Percentiles rank a stretch among this genome's conserved stretches.
Conservation (phyloP, 1,140 invertebrate genomes). For the Lasioglossum baleicum region DNA sequence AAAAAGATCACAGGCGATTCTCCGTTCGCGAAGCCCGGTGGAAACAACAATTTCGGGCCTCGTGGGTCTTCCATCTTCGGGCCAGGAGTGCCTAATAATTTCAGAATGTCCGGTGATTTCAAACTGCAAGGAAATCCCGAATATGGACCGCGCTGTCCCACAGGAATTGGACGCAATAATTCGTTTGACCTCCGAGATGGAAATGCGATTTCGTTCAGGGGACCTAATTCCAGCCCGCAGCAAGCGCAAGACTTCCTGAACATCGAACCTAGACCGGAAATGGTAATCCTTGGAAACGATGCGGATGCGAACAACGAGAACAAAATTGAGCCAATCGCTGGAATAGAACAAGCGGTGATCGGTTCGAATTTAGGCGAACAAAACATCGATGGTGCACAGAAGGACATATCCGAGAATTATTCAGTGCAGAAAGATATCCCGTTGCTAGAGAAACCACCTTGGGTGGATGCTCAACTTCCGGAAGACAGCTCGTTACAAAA, state of each 20-base stretch:
- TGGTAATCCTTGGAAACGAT: background rate
- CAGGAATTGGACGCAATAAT: slow-evolving; percentile 49
- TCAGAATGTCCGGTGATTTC: slow-evolving; percentile 50
- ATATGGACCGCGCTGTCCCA: slow-evolving; percentile 25
- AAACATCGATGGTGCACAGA: slow-evolving; percentile 18
- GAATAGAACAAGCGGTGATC: slow-evolving; percentile 36
- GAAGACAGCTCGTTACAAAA: slow-evolving; percentile 45
- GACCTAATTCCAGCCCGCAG: slow-evolving; percentile 20
- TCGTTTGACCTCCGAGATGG: slow-evolving; percentile 16
- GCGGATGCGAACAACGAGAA: background rate
- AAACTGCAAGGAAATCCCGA: slow-evolving; percentile 36
- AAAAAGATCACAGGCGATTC: slow-evolving; percentile 74
- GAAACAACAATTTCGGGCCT: slow-evolving; percentile 21
- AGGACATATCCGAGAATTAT: slow-evolving; percentile 17
- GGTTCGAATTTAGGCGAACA: background rate
- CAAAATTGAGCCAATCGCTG: slow-evolving; percentile 1
- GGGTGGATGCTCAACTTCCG: slow-evolving; percentile 60
- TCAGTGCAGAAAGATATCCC: slow-evolving; percentile 31
- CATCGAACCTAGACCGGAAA: background rate
- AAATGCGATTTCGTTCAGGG: slow-evolving; percentile 31
- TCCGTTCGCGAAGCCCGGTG: slow-evolving; percentile 56
- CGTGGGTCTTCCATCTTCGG: slow-evolving; percentile 18
- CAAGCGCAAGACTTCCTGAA: slow-evolving; percentile 32
- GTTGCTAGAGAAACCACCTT: slow-evolving; percentile 61
- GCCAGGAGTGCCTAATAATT: slow-evolving; percentile 6